Evolutionary conservation across 2,113 vertebrate genomes (phyloP).

Genomic region (Lonchura striata): DNA sequence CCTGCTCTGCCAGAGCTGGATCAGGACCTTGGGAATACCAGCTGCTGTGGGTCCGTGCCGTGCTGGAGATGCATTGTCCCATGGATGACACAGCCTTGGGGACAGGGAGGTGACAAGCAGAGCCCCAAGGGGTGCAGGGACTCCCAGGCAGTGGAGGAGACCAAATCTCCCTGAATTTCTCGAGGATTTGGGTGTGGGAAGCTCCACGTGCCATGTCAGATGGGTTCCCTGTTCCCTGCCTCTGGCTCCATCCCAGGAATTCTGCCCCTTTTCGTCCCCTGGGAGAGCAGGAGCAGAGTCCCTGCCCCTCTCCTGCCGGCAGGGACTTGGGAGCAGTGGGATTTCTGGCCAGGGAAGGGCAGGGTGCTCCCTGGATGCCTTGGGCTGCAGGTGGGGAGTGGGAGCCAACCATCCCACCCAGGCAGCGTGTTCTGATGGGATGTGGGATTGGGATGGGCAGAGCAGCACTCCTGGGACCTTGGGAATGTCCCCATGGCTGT

Average conservation of each 20-base stretch:
- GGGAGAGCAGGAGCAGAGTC: neutral
- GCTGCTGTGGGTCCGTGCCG: accelerated
- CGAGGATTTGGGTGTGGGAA: neutral
- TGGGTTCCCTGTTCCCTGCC: neutral
- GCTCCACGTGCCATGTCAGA: accelerated
- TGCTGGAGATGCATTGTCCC: accelerated
- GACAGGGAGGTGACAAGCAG: neutral
- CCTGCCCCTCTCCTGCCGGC: neutral
- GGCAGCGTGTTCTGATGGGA: accelerated
- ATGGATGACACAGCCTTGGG: neutral
- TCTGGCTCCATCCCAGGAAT: neutral
- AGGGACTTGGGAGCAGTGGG: no score
- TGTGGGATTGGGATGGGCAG: neutral
- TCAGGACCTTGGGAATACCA: accelerated
- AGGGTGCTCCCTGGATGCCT: accelerated
- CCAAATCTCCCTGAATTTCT: neutral
- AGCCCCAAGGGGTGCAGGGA: neutral
- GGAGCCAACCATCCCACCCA: neutral
- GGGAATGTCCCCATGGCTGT: neutral
- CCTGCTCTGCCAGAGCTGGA: neutral
- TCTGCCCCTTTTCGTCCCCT: neutral
- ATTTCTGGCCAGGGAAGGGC: neutral
- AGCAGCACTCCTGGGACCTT: neutral
- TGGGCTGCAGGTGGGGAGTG: neutral
- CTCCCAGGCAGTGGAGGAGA: neutral